Conservation (phyloP, 1,140 invertebrate species). For the Harpegnathos saltator region DNA sequence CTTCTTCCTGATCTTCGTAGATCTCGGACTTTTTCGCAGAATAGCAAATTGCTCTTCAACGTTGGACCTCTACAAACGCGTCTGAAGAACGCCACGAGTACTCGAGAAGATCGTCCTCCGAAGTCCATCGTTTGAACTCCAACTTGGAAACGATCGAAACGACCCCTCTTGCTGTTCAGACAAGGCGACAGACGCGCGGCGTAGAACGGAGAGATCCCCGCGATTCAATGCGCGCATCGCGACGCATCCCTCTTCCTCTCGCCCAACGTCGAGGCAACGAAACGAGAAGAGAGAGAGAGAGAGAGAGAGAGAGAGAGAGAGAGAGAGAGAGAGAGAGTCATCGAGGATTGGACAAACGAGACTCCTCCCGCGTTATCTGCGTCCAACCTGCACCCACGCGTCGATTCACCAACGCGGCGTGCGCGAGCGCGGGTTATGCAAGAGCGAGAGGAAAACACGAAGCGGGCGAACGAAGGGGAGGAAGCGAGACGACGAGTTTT, state of each 20-base stretch:
- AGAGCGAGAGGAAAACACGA: slow-evolving; percentile 42
- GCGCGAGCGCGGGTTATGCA: slow-evolving; percentile 28
- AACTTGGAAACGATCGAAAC: too few species aligned
- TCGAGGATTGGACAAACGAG: slow-evolving; percentile 84
- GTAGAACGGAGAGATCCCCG: slow-evolving; percentile 42
- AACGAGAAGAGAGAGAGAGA: slow-evolving; percentile 66
- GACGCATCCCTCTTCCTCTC: slow-evolving; percentile 3
- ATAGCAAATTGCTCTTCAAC: too few species aligned
- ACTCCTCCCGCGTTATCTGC: slow-evolving; percentile 84
- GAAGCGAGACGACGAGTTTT: slow-evolving; percentile 43
- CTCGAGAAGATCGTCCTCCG: too few species aligned
- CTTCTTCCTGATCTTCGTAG: too few species aligned
- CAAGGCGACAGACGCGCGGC: slow-evolving; percentile 17
- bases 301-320: slow-evolving; percentile 79
- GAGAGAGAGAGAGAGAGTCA: slow-evolving; percentile 79
- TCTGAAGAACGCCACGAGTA: too few species aligned
- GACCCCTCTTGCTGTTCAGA: neutral
- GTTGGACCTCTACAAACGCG: too few species aligned
- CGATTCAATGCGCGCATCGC: slow-evolving; percentile 17
- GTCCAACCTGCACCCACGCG: slow-evolving; percentile 83
- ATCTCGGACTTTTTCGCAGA: too few species aligned
- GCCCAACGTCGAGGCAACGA: slow-evolving; percentile 13
- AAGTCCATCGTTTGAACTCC: too few species aligned
- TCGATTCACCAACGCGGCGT: slow-evolving; percentile 64
- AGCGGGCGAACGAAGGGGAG: slow-evolving; percentile 23